A percentile compares a stretch with the other conserved stretches of the same genome.
Evolutionary conservation across 1,140 invertebrate genomes (phyloP).

Genomic region (Tetragnatha versicolor): DNA sequence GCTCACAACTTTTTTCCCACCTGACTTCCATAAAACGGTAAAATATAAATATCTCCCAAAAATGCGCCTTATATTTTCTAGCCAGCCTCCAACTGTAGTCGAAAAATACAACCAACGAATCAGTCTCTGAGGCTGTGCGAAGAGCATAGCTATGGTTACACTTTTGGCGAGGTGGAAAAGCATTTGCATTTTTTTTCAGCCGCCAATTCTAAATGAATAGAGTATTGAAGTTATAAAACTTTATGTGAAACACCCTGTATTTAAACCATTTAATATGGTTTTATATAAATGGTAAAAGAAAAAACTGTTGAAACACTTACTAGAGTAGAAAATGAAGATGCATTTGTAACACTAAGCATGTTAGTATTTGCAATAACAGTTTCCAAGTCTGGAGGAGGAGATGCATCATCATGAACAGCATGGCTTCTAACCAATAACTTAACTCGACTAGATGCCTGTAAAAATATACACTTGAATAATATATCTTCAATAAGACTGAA

Average conservation of each 20-base stretch:
- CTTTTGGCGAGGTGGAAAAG: no score
- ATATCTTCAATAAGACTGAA: background rate
- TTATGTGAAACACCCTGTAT: no score
- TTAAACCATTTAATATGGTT: background rate
- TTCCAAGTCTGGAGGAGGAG: constrained; percentile 77
- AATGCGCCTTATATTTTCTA: no score
- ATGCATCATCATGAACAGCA: constrained; percentile 85
- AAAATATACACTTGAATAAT: background rate
- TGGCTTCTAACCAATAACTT: constrained; percentile 86
- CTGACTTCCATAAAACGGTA: no score
- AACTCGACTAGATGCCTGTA: constrained; percentile 63
- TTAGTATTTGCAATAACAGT: constrained; percentile 61
- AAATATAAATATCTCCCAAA: no score
- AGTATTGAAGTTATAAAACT: background rate
- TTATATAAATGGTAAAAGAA: background rate
- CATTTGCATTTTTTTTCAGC: no score
- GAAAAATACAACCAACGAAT: no score
- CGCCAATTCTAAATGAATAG: background rate
- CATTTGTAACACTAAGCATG: constrained; percentile 59
- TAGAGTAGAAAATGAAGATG: constrained; percentile 63
- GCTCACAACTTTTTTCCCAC: no score
- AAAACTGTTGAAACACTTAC: constrained; percentile 28
- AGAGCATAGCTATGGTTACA: no score
- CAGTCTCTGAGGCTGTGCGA: no score
- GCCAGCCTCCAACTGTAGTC: no score